phyloP scores from a whole-genome alignment of 2,888 invertebrate genomes.

The Coelopa pilipes region DNA sequence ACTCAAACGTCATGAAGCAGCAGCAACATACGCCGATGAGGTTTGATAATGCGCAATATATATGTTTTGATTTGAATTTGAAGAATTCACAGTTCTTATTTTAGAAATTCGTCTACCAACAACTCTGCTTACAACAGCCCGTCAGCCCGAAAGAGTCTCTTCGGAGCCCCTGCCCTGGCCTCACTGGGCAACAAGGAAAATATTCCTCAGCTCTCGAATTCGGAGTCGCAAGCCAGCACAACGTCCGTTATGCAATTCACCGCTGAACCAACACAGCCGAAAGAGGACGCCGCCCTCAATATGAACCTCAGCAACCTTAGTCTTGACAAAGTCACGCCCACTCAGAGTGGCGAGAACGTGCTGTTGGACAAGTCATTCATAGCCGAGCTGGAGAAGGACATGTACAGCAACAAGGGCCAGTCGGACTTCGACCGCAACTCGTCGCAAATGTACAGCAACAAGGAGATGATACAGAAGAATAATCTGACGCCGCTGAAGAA shows the following conservation, averaged over 20 bases:
- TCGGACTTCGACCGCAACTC: slow-evolving; percentile 65
- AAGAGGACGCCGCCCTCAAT: slow-evolving; percentile 53
- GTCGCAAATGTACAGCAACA: slow-evolving; percentile 60
- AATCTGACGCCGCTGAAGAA: slow-evolving; percentile 61
- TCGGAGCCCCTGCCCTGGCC: slow-evolving; percentile 38
- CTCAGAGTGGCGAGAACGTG: slow-evolving; percentile 55
- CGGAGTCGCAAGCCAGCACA: slow-evolving; percentile 17
- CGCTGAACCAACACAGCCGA: slow-evolving; percentile 21
- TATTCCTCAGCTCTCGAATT: slow-evolving; percentile 49
- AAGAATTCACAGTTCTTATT: slow-evolving; percentile 6
- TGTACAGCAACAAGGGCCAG: slow-evolving; percentile 65
- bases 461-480: slow-evolving; percentile 60
- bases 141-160: slow-evolving; percentile 56
- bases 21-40: slow-evolving; percentile 44
- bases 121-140: slow-evolving; percentile 49
- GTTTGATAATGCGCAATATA: slow-evolving; percentile 33
- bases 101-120: slow-evolving; percentile 14
- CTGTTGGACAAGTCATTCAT: slow-evolving; percentile 72
- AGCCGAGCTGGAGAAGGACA: slow-evolving; percentile 74
- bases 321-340: slow-evolving; percentile 50
- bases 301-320: slow-evolving; percentile 58
- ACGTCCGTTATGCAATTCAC: slow-evolving; percentile 34
- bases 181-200: slow-evolving; percentile 58
- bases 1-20: slow-evolving; percentile 54
- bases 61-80: no score